Base-by-base conservation (phyloP, 30 jellyfish, hydroid and myxozoan species). In the Chrysaora quinquecirrha region DNA sequence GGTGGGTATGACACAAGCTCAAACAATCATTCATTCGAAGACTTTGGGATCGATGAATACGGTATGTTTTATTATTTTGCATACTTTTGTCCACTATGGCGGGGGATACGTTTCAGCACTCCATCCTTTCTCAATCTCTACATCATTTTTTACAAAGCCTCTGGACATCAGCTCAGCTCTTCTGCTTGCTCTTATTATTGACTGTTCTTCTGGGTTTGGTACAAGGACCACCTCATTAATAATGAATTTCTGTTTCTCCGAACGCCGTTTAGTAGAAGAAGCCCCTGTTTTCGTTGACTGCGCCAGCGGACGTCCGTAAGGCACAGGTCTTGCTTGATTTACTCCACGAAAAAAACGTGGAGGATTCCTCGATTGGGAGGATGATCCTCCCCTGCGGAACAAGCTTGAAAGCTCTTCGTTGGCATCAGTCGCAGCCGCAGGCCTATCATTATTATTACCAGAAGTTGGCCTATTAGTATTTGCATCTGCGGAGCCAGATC, bases 11-110 rank as follows among this genome's bases (percentile, higher is more conserved):
- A n/a, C n/a, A n/a, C n/a, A n/a, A n/a, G n/a, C n/a, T n/a, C n/a
- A n/a, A n/a, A n/a, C n/a, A n/a, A n/a, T n/a, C n/a, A n/a, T n/a
- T n/a, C n/a, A n/a, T n/a, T n/a, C n/a, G n/a, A 62, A 19, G 30
- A 62, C 74, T 62, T 19, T 62, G 74, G 74, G 19, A 62, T 62
- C 19, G 74, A 62, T 34, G 74, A 62, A 0, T 14, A n/a, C n/a
- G n/a, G n/a, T n/a, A n/a, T n/a, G n/a, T n/a, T n/a, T n/a, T n/a
- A n/a, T n/a, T n/a, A n/a, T n/a, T n/a, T n/a, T n/a, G n/a, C n/a
- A n/a, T n/a, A n/a, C n/a, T n/a, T n/a, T n/a, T n/a, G n/a, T n/a
- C n/a, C n/a, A n/a, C n/a, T n/a, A n/a, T n/a, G n/a, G n/a, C n/a
- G n/a, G n/a, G n/a, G n/a, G n/a, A n/a, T 16, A 19, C n/a, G n/a